Evolutionary conservation across 2,113 vertebrate species (phyloP).

Genomic region (Rhabdomys dilectus): DNA sequence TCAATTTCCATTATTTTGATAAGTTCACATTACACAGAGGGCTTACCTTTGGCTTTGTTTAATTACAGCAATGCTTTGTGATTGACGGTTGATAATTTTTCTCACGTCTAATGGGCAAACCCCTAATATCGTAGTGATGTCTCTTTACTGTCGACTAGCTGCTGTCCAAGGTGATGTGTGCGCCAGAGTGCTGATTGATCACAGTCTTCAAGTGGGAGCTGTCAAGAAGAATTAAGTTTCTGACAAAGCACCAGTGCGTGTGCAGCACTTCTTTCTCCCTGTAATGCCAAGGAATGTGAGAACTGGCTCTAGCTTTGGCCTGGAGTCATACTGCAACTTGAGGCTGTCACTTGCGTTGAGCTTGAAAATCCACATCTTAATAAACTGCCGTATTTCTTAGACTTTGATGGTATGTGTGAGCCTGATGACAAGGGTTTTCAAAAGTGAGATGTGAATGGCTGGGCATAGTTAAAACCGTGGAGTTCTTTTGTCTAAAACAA

Average conservation of each 20-base stretch:
- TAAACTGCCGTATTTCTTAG: slow-evolving; percentile 65
- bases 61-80: slow-evolving; percentile 80
- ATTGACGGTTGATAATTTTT: slow-evolving; percentile 85
- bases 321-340: slow-evolving; percentile 71
- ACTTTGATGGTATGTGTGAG: slow-evolving; percentile 70
- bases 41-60: slow-evolving; percentile 82
- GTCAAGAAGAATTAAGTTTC: slow-evolving; percentile 87
- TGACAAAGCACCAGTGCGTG: slow-evolving; percentile 86
- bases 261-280: slow-evolving; percentile 75
- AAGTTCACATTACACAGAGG: slow-evolving; percentile 61
- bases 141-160: slow-evolving; percentile 86
- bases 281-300: slow-evolving; percentile 81
- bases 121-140: slow-evolving; percentile 85
- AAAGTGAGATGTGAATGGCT: slow-evolving; percentile 60
- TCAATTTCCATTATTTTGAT: slow-evolving; percentile 75
- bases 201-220: slow-evolving; percentile 85
- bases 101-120: slow-evolving; percentile 89
- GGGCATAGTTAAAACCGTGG: slow-evolving; percentile 53
- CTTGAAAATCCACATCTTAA: slow-evolving; percentile 65
- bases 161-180: slow-evolving; percentile 87
- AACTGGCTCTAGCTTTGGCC: slow-evolving; percentile 74
- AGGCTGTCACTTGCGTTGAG: slow-evolving; percentile 73
- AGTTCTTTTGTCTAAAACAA: slow-evolving; percentile 77
- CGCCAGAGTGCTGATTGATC: slow-evolving; percentile 87
- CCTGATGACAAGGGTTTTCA: slow-evolving; percentile 75